Conservation (phyloP, 2,113 vertebrate genomes). For the Vulpes lagopus region DNA sequence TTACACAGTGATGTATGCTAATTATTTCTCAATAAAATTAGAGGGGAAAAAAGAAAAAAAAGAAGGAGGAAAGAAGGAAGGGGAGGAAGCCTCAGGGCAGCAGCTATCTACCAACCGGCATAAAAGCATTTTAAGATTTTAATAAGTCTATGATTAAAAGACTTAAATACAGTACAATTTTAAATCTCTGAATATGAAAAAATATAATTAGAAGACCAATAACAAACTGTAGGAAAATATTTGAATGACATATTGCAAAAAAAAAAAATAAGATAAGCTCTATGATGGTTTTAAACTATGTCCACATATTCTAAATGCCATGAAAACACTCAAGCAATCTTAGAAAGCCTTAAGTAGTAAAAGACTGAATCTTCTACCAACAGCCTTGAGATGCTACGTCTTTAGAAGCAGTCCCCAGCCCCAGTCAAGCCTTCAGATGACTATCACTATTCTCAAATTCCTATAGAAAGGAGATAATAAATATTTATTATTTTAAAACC, state of each 20-base stretch:
- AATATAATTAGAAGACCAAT: conserved; percentile 12
- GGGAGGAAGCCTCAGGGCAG: background rate
- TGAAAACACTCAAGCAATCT: background rate
- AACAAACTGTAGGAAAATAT: conserved; percentile 9
- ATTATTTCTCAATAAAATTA: background rate
- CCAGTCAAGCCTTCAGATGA: background rate
- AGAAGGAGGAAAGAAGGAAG: background rate
- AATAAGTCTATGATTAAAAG: conserved; percentile 37
- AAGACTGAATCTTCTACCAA: background rate
- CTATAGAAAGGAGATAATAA: background rate
- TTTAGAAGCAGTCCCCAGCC: background rate
- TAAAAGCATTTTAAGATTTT: background rate
- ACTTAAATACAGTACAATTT: background rate
- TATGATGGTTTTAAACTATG: background rate
- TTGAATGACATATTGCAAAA: background rate
- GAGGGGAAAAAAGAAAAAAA: background rate
- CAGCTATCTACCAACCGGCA: background rate
- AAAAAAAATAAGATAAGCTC: background rate
- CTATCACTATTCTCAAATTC: background rate
- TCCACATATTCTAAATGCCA: background rate
- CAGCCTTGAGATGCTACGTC: background rate
- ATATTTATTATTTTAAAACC: background rate
- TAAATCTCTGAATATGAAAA: conserved; percentile 8
- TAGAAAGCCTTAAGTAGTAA: background rate
- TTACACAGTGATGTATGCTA: background rate